phyloP scores from a whole-genome alignment of 2,888 invertebrate species.

The Acronicta leporina region DNA sequence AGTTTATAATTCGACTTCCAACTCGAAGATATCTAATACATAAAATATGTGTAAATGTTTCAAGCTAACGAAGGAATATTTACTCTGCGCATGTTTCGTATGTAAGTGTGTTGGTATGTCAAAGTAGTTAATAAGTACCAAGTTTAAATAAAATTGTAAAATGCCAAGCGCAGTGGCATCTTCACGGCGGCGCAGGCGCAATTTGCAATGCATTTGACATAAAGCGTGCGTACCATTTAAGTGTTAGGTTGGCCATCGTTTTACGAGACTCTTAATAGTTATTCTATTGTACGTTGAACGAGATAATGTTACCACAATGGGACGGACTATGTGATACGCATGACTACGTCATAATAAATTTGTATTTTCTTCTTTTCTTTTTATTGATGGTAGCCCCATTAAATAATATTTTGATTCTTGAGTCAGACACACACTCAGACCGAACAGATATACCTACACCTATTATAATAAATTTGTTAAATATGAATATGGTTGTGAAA shows the following conservation, averaged over 20 bases:
- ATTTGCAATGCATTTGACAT: constrained; percentile 74
- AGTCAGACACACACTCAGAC: too few species aligned
- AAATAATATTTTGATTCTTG: too few species aligned
- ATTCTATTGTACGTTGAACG: constrained; percentile 76
- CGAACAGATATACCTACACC: too few species aligned
- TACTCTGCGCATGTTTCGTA: constrained; percentile 32
- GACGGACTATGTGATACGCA: constrained; percentile 57
- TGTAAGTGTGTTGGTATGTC: constrained; percentile 51
- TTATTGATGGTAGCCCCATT: too few species aligned
- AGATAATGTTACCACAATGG: constrained; percentile 72
- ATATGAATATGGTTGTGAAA: too few species aligned
- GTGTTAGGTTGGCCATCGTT: constrained; percentile 70
- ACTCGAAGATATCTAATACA: constrained; percentile 10
- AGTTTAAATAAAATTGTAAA: constrained; percentile 67
- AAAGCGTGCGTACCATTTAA: constrained; percentile 75
- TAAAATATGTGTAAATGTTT: constrained; percentile 43
- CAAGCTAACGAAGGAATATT: constrained; percentile 37
- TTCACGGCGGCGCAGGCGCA: constrained; percentile 50
- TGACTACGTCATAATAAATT: constrained; percentile 4
- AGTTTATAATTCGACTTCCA: not conserved
- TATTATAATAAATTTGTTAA: too few species aligned
- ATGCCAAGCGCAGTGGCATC: constrained; percentile 65
- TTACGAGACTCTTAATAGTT: constrained; percentile 78
- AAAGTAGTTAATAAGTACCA: constrained; percentile 53
- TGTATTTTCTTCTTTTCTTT: not conserved